Percentiles rank a stretch among this genome's conserved stretches.
These are phyloP conservation scores for Lota lota DNA, from an alignment of 2,113 vertebrate genomes.

Conservation along the genomic window DNA sequence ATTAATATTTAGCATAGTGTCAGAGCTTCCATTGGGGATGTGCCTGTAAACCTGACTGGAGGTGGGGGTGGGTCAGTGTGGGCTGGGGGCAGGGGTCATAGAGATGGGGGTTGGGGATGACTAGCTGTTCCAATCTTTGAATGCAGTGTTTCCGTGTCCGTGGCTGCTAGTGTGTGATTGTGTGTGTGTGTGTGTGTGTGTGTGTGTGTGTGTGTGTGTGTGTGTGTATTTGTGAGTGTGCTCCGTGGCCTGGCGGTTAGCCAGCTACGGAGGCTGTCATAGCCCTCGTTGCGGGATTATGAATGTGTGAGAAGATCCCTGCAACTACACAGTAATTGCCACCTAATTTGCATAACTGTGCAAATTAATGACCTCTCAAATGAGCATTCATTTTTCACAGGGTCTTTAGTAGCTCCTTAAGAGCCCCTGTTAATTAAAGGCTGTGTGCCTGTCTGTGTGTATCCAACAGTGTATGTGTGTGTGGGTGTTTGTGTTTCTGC, in stretches of 20 bases:
- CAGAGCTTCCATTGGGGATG: background rate
- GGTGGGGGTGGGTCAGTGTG: background rate
- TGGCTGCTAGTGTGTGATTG: background rate
- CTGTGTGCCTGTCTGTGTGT: slow-evolving; percentile 19
- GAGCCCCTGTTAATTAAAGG: slow-evolving; percentile 51
- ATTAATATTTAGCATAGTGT: background rate
- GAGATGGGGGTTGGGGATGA: background rate
- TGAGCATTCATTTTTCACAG: slow-evolving; percentile 58
- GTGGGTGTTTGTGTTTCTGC: background rate
- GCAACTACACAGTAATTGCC: slow-evolving; percentile 53
- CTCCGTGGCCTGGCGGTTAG: slow-evolving; percentile 7
- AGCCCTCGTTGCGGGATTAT: slow-evolving; percentile 38
- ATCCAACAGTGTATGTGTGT: slow-evolving; percentile 11
- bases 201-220: slow-evolving; percentile 16
- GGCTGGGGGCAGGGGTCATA: background rate
- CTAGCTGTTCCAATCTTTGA: background rate
- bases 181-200: background rate
- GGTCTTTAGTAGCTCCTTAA: slow-evolving; percentile 60
- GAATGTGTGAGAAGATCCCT: slow-evolving; percentile 38
- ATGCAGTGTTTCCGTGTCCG: background rate
- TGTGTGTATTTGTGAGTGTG: slow-evolving; percentile 12
- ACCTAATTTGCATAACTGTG: slow-evolving; percentile 66
- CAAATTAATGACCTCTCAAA: slow-evolving; percentile 63
- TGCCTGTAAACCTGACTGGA: background rate
- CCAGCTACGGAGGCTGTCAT: slow-evolving; percentile 35